Base-by-base conservation (phyloP, 2,797 vertebrate genomes). In the Thripadectes ignobilis region DNA sequence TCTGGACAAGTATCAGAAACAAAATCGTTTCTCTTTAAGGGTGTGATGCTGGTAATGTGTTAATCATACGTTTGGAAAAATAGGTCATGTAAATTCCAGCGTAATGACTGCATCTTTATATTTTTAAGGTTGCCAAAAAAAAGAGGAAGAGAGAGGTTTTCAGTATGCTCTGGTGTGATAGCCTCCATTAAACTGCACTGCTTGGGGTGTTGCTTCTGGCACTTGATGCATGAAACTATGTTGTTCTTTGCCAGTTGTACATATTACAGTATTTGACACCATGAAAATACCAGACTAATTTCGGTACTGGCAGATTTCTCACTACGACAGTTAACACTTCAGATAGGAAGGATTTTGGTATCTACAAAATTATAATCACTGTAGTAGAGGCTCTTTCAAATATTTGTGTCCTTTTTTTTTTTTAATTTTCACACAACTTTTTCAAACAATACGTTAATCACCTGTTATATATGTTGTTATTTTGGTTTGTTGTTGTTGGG, bases 31-130 rank as follows among this genome's bases (percentile, higher is more conserved):
- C 82, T 94, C 92, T 97, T 66, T 82, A 96, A 96, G 91, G 74
- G 38, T 76, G 71, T 96, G 80, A 94, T 87, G 68, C 54, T 75
- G 79, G 78, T 89, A 76, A 66, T 92, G 66, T 88, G 62, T 89
- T 95, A 95, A 95, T 96, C 86, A 90, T 75, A 74, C 10, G 0
- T 85, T 93, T 88, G 83, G 92, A 90, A 96, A 96, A 95, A 96
- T 85, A 87, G 96, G 96, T 96, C 91, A 95, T 61, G 77, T 95
- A 95, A 93, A 96, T 97, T 96, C 94, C 96, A 92, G 41, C 74
- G 67, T 95, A 90, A 79, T 96, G 94, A 95, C 67, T 90, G 34
- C 38, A 41, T 77, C 91, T 88, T 78, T 93, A 36, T 89, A 88
- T 86, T 96, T 84, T 85, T 77, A 84, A 67, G 62, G 76, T 67